Evolutionary conservation across 2,888 invertebrate species (phyloP).

Genomic region (Terebella lapidaria): DNA sequence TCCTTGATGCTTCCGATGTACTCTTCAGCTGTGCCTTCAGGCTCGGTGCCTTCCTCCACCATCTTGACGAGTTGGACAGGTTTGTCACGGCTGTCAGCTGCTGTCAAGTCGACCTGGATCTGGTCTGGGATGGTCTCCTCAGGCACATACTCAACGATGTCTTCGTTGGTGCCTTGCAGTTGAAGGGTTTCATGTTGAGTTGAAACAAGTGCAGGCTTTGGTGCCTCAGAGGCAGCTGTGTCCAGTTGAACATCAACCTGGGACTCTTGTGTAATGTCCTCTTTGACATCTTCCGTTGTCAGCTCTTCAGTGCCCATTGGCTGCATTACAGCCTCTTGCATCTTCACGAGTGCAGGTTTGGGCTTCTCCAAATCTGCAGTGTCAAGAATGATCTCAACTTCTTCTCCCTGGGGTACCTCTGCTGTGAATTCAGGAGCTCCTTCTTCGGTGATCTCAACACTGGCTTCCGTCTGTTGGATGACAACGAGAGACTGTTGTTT

Average conservation of each 20-base stretch:
- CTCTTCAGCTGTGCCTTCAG: constrained; percentile 23
- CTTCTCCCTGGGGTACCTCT: constrained; percentile 21
- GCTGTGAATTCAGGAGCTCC: constrained; percentile 13
- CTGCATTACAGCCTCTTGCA: constrained; percentile 15
- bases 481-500: constrained; percentile 8
- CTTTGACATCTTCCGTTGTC: constrained; percentile 9
- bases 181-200: constrained; percentile 20
- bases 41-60: constrained; percentile 15
- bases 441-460: constrained; percentile 14
- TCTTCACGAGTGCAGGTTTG: constrained; percentile 14
- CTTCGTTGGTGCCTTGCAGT: constrained; percentile 19
- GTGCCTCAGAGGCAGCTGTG: constrained; percentile 12
- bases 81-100: constrained; percentile 15
- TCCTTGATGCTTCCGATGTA: constrained; percentile 25
- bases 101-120: constrained; percentile 13
- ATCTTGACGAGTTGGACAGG: constrained; percentile 17
- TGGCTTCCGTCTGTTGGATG: constrained; percentile 16
- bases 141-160: constrained; percentile 18
- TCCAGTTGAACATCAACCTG: constrained; percentile 17
- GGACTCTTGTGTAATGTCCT: constrained; percentile 16
- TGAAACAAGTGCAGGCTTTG: constrained; percentile 20
- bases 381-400: constrained; percentile 16
- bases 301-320: constrained; percentile 17
- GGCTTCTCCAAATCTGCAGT: constrained; percentile 16
- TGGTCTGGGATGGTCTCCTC: constrained; percentile 18